These are phyloP conservation scores for Brotogeris chrysoptera DNA, from an alignment of 2,797 vertebrate species.

Conservation along the genomic window DNA sequence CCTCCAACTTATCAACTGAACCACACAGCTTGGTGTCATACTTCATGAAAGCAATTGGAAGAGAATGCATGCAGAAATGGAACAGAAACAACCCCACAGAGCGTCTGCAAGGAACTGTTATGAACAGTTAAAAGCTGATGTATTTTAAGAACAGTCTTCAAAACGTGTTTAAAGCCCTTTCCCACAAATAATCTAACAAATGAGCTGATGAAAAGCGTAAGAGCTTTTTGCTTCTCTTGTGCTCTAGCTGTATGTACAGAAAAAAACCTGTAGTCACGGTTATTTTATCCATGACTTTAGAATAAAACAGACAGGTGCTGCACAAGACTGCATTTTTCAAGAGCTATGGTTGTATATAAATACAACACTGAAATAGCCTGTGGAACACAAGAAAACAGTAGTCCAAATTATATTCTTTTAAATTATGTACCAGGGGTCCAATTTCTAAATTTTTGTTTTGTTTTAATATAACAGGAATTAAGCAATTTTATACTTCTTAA, in stretches of 20 bases:
- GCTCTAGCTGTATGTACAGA: background rate
- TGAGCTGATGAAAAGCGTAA: background rate
- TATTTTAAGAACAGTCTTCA: background rate
- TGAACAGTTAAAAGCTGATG: background rate
- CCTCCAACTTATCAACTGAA: no score
- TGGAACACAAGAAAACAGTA: background rate
- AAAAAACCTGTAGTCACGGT: background rate
- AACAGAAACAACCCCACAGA: background rate
- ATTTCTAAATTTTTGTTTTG: background rate
- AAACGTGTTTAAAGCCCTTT: background rate
- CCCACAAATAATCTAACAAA: background rate
- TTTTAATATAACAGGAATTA: background rate
- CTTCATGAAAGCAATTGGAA: background rate
- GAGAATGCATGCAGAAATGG: background rate
- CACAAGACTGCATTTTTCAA: background rate
- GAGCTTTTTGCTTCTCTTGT: background rate
- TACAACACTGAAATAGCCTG: background rate
- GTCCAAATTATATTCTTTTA: background rate
- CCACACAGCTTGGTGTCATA: background rate
- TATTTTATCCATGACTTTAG: background rate
- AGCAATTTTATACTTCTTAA: background rate
- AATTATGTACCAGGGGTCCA: background rate
- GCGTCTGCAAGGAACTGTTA: background rate
- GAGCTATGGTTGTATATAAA: background rate
- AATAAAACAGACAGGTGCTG: background rate